Evolutionary conservation across 2,113 vertebrate species (phyloP).

Genomic region (Lepidothrix coronata): DNA sequence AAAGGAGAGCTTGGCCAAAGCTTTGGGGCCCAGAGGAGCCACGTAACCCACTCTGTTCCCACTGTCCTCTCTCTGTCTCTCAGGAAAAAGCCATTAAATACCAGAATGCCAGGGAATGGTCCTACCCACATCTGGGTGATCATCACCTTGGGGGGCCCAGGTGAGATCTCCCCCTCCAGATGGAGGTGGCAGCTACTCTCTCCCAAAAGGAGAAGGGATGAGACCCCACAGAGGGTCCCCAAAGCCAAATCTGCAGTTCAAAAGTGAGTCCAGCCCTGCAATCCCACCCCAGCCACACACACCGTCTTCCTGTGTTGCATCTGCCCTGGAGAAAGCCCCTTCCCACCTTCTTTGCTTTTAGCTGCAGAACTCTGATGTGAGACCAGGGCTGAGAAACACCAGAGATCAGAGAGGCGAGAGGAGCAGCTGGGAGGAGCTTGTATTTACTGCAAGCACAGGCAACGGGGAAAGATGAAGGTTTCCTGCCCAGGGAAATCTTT

Average conservation of each 20-base stretch:
- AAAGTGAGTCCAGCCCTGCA: not conserved
- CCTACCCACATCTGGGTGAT: not conserved
- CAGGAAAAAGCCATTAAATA: not conserved
- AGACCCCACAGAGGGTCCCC: not conserved
- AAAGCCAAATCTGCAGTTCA: not conserved
- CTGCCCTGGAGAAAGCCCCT: not conserved
- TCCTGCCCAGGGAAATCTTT: not conserved
- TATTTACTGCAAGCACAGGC: not conserved
- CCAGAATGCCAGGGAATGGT: not conserved
- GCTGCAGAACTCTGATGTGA: not conserved
- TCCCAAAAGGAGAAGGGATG: not conserved
- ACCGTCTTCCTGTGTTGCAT: fast-evolving
- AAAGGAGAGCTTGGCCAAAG: not conserved
- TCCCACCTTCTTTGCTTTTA: not conserved
- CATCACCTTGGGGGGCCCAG: not conserved
- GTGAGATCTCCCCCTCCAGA: not conserved
- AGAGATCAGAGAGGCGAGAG: not conserved
- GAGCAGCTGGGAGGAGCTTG: not conserved
- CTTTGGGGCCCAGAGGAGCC: not conserved
- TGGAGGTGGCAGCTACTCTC: not conserved
- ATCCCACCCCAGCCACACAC: not conserved
- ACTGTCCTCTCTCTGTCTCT: not conserved
- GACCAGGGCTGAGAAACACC: not conserved
- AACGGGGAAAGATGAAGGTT: not conserved
- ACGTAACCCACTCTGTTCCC: not conserved